Base-by-base conservation (phyloP, 1,140 invertebrate species). In the Macrocentrus cingulum region DNA sequence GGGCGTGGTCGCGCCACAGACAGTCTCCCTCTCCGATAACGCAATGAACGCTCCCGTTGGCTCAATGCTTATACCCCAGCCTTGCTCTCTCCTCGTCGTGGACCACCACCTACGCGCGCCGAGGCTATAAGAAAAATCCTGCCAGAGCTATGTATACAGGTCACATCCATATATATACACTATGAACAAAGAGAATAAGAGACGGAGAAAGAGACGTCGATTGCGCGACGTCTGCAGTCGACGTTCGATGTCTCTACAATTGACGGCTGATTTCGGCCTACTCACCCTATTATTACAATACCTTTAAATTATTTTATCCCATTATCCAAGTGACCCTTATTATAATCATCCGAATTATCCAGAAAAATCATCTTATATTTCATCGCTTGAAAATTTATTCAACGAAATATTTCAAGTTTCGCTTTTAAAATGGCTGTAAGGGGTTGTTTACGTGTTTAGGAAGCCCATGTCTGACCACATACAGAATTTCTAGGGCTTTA, bases 21-120 rank as follows among this genome's bases (percentile, higher is more conserved):
- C 42, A 48, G 34, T 50, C 41, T 53, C 53, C 36, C 18, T 6
- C n/a, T 23, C 15, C 32, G 32, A 51, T 51, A 51, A 51, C 32
- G 19, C 32, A 19, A 25, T 51, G 25, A 48, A 48, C 25, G 49
- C 16, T 51, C 18, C 25, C 49, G 49, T 51, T 51, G 49, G 49
- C 25, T 51, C 49, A 15, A 16, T 51, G 49, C 19, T 51, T 51
- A n/a, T n/a, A 18, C 49, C 49, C 16, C 49, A 29, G 16, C 32
- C 32, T 51, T 37, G 25, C 34, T 51, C n/a, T n/a, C n/a, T n/a
- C n/a, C n/a, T n/a, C n/a, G n/a, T n/a, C 32, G 32, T 22, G 1
- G 32, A 51, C 32, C 32, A 36, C 49, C 49, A 51, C 49, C 32
- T 37, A 51, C 49, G 32, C n/a, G n/a, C n/a, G n/a, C n/a, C n/a